Evolutionary conservation across 2,113 vertebrate genomes (phyloP), one percentile per base, ranked within the genome.

Genomic region (Chrysochloris asiatica): DNA sequence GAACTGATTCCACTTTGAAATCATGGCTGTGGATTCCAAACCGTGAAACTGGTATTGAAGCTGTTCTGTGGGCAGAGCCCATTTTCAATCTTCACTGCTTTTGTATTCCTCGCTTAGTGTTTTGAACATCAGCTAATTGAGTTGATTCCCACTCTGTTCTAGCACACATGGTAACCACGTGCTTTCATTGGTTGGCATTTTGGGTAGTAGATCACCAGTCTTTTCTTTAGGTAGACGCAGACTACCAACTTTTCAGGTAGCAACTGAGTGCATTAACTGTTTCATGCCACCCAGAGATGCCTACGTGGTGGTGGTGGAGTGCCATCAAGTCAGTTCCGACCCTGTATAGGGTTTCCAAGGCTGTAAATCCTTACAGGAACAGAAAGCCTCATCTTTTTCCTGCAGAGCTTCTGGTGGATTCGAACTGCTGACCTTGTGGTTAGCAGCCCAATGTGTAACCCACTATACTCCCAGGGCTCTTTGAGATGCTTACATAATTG

Each of bases 1-100:
- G 54, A 77, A 36, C 89, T 69, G 85, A 67, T 33, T 59, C 24
- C 13, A 73, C 9, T 67, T 94, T 80, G 69, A 92, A 89, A 16
- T 77, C 67, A 71, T 28, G 33, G 36, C 75, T 76, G 9, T 81
- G 88, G 47, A 69, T 30, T 81, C 36, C 48, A 86, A 86, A 76
- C 72, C 84, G 28, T 79, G 79, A 65, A 88, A 14, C 8, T 59
- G 1, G 10, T 80, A 47, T 9, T 63, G 16, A 61, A 50, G 59
- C 41, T 48, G 83, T 41, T 26, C 75, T 69, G 43, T 22, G 33
- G 76, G 5, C 36, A n/a, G 36, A 47, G 30, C 24, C 13, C 56
- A 38, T 75, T 75, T 75, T 86, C 36, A 50, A 33, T 75, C n/a
- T 52, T 48, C 8, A 69, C 86, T 33, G 41, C 4, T 36, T 82